A percentile compares a stretch with the other conserved stretches of the same genome.
Conservation (phyloP, 2,888 invertebrate genomes). For the Tetranychus truncatus region DNA sequence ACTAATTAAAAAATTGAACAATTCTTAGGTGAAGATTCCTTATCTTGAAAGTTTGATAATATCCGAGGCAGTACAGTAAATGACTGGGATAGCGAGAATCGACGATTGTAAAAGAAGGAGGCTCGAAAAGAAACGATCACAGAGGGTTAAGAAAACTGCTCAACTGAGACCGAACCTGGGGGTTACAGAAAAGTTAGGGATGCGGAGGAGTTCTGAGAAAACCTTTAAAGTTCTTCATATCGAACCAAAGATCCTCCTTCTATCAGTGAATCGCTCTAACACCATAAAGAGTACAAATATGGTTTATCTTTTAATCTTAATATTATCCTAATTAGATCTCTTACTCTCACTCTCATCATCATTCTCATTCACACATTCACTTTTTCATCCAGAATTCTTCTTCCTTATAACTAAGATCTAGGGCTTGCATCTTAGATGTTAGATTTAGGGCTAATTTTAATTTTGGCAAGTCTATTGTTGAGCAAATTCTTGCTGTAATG, state of each 20-base stretch:
- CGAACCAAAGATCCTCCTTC: too few relatives aligned
- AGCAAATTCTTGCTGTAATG: not conserved
- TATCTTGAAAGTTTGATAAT: not conserved
- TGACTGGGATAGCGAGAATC: not conserved
- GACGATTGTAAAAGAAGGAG: not conserved
- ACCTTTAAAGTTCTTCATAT: not conserved
- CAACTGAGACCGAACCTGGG: not conserved
- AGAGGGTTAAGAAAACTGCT: not conserved
- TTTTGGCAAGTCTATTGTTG: not conserved
- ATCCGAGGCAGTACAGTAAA: not conserved
- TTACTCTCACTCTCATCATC: not conserved
- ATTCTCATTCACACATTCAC: not conserved
- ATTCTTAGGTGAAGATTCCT: not conserved
- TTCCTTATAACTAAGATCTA: not conserved
- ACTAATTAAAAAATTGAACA: too few relatives aligned
- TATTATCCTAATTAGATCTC: not conserved
- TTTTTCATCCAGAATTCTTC: not conserved
- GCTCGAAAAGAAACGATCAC: not conserved
- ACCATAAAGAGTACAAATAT: too few relatives aligned
- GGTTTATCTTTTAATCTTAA: too few relatives aligned
- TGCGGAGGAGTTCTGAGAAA: not conserved
- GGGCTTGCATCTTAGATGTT: too few relatives aligned
- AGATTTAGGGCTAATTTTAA: not conserved
- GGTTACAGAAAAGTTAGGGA: not conserved
- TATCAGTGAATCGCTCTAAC: too few relatives aligned